These are phyloP conservation scores for Drosophila bipectinata DNA, from an alignment of 1,140 invertebrate species.

Conservation along the genomic window DNA sequence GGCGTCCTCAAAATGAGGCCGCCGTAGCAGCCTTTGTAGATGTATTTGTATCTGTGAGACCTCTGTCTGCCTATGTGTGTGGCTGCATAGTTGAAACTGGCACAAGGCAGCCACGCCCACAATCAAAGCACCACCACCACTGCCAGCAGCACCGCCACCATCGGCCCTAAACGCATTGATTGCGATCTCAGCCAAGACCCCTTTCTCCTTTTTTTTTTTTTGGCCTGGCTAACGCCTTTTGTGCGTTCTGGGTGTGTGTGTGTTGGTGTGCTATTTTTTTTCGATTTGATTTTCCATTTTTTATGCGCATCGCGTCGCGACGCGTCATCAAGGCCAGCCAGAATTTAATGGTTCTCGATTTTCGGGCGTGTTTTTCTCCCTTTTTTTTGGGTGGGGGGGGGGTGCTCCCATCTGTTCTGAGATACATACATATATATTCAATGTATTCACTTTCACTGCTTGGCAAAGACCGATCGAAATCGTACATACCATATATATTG, in stretches of 20 bases:
- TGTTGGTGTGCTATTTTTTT: slow-evolving; percentile 26
- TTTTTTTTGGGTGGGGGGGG: slow-evolving; percentile 10
- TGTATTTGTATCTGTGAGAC: slow-evolving; percentile 24
- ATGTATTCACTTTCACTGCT: background rate
- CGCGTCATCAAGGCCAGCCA: slow-evolving; percentile 56
- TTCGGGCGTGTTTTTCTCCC: slow-evolving; percentile 3
- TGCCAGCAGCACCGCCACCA: background rate
- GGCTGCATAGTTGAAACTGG: slow-evolving; percentile 63
- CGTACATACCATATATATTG: background rate
- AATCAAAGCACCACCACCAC: slow-evolving; percentile 15
- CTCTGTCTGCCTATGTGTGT: background rate
- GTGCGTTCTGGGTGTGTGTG: slow-evolving; percentile 34
- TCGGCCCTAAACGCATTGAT: slow-evolving; percentile 34
- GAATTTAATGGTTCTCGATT: slow-evolving; percentile 28
- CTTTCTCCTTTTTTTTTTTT: background rate
- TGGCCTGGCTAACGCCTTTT: slow-evolving; percentile 48
- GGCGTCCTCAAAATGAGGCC: slow-evolving; percentile 58
- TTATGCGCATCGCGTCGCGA: slow-evolving; percentile 61
- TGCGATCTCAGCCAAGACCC: slow-evolving; percentile 43
- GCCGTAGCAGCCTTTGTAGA: slow-evolving; percentile 22
- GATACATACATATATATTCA: background rate
- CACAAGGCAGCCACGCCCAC: slow-evolving; percentile 73
- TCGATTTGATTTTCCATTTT: slow-evolving; percentile 71
- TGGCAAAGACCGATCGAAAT: background rate
- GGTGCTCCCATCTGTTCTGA: background rate